Base-by-base conservation (phyloP, 1,140 invertebrate species). In the Diabrotica undecimpunctata region DNA sequence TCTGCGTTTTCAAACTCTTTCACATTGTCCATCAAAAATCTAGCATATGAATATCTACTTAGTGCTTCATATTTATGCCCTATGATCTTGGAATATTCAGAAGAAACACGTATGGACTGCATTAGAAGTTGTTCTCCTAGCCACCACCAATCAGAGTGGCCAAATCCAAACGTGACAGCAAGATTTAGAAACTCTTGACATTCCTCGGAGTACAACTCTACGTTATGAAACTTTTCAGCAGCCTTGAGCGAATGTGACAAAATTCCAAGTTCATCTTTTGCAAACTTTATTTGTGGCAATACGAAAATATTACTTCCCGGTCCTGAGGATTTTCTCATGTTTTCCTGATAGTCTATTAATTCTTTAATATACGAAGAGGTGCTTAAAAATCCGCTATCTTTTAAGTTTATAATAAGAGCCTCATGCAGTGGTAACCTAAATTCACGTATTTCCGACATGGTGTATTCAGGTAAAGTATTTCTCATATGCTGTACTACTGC, bases 81-180 rank as follows among this genome's bases (percentile, higher is more conserved):
- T 12, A 83, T 80, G 0, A 78, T 50, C 41, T 8, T 6, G 10
- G 80, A 46, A 60, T 82, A 81, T 6, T 78, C 72, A 41, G 78
- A 78, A 0, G 78, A 75, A 3, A 81, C 77, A 8, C 75, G 74
- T 5, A 86, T 75, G 0, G 80, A 66, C 6, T 78, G 79, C 14
- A 81, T 68, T 37, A 83, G 83, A 10, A 87, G 77, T 46, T 81
- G 81, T 57, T 87, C 82, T 4, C 83, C 82, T 2, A 87, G 66
- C 85, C 85, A 87, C 68, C 83, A 78, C 74, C 85, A 85, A 37
- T 83, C 82, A 66, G 79, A 80, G 35, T 77, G 76, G 52, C 77
- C 75, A 41, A 81, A 80, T 58, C 81, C 76, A 65, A 83, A 86
- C 57, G 74, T 71, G 25, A 83, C 37, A 1, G 82, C 83, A 0